Evolutionary conservation across 2,797 vertebrate genomes (phyloP), one percentile per base, ranked within the genome.

Genomic region (Buceros bicornis): DNA sequence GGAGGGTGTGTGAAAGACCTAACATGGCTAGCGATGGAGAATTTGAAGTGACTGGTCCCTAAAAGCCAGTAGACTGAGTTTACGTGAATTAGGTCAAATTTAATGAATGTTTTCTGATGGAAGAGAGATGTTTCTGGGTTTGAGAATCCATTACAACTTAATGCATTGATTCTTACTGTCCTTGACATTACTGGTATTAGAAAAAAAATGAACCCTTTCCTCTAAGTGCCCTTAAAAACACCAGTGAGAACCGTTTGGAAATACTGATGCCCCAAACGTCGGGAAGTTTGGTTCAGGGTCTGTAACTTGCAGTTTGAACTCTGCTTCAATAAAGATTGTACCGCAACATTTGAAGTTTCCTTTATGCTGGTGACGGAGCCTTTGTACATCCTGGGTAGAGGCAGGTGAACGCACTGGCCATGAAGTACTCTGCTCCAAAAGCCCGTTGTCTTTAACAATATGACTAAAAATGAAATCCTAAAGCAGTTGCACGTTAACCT

Each of bases 401-500:
- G 64, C 71, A 89, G 79, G 26, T 48, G 53, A 85, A 37, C 29
- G 2, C 24, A 31, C 60, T n/a, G 33, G 50, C 53, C 57, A 28
- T 58, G 51, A 70, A 65, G 26, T 35, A 16, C 69, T 67, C 43
- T 53, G 33, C 72, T 84, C 87, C 87, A 70, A 85, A 92, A 89
- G 28, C 40, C 56, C 37, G 13, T 89, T 86, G 91, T 60, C 72
- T 90, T 72, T 72, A 65, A 93, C 80, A 91, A 8, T 78, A 9
- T n/a, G 54, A 22, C 72, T 95, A 65, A 95, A 93, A 91, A 92
- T 78, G 74, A 90, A 82, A 58, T 47, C 9, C 26, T 72, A 42
- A 82, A 94, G 35, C 58, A 89, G 26, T 71, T 90, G 45, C 69
- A 57, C 91, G 95, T 91, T 10, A 70, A 57, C 56, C 64, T 87